These are phyloP conservation scores for Amphimallon solstitiale DNA, from an alignment of 2,888 invertebrate genomes.

Conservation along the genomic window DNA sequence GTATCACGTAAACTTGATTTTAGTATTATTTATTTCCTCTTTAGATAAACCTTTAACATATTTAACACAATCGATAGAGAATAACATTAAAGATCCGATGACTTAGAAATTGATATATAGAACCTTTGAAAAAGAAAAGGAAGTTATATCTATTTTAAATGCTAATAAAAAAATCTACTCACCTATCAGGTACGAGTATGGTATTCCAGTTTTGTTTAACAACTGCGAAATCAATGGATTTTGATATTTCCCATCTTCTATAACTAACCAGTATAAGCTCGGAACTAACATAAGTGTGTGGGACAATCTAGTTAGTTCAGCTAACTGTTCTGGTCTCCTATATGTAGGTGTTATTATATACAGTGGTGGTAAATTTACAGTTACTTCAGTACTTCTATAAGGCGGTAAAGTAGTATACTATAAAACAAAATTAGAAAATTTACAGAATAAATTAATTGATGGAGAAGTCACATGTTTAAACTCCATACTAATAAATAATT, in stretches of 20 bases:
- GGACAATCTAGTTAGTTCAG: constrained; percentile 85
- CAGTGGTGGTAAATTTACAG: constrained; percentile 63
- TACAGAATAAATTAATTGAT: no score
- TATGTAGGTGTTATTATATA: constrained; percentile 82
- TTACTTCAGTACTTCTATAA: constrained; percentile 33
- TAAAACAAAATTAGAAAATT: constrained; percentile 13
- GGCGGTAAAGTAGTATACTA: constrained; percentile 40
- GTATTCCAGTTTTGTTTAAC: constrained; percentile 73
- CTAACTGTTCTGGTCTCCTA: constrained; percentile 78
- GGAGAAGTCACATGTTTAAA: no score
- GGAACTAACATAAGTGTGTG: constrained; percentile 88
- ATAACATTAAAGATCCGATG: no score
- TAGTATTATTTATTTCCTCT: no score
- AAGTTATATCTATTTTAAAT: no score
- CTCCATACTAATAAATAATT: no score
- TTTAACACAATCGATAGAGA: no score
- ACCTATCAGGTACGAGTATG: constrained; percentile 72
- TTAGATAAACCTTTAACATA: no score
- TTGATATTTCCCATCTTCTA: constrained; percentile 84
- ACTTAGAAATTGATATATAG: no score
- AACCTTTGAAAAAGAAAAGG: no score
- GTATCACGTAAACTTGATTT: no score
- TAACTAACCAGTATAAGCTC: constrained; percentile 91
- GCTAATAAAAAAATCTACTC: no score
- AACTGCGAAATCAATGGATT: constrained; percentile 78